Base-by-base conservation (phyloP, 2,113 vertebrate species). In the Chrysochloris asiatica region DNA sequence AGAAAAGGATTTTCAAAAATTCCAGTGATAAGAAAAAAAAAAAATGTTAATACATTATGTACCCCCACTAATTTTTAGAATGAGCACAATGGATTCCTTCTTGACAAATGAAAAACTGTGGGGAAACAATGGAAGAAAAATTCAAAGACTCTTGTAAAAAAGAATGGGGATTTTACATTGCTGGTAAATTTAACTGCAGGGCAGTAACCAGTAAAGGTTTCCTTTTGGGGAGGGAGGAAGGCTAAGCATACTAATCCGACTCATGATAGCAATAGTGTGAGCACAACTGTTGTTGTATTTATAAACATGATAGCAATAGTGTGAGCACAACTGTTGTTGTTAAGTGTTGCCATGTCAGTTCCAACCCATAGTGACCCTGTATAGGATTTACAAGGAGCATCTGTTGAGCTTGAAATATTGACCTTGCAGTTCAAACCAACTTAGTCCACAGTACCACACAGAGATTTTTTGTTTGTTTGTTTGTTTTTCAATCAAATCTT, bases 231-330 rank as follows among this genome's bases (percentile, higher is more conserved):
- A 5, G 12, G 6, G 7, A 59, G 33, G 33, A 6, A 36, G 12
- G 43, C 7, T 4, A 1, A 26, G 10, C 22, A 38, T 2, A 11
- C 0, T 67, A 11, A 33, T 4, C 1, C 16, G 1, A 6, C 1
- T 1, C 47, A 8, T 36, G 48, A 33, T 13, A 47, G 6, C 13
- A 13, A 5, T 38, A 6, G 5, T 36, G 3, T 28, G 8, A 7
- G 22, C 59, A 1, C 24, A 17, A 47, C 5, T 41, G 36, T n/a
- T n/a, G n/a, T n/a, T n/a, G n/a, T n/a, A n/a, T n/a, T n/a, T n/a
- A n/a, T n/a, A n/a, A n/a, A n/a, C n/a, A n/a, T n/a, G n/a, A n/a
- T n/a, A n/a, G n/a, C n/a, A n/a, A n/a, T n/a, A n/a, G n/a, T n/a
- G n/a, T n/a, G n/a, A n/a, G n/a, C n/a, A n/a, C n/a, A n/a, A n/a